Evolutionary conservation across 2,797 vertebrate genomes (phyloP), one percentile per base, ranked within the genome.

Genomic region (Leptodactylus fallax): DNA sequence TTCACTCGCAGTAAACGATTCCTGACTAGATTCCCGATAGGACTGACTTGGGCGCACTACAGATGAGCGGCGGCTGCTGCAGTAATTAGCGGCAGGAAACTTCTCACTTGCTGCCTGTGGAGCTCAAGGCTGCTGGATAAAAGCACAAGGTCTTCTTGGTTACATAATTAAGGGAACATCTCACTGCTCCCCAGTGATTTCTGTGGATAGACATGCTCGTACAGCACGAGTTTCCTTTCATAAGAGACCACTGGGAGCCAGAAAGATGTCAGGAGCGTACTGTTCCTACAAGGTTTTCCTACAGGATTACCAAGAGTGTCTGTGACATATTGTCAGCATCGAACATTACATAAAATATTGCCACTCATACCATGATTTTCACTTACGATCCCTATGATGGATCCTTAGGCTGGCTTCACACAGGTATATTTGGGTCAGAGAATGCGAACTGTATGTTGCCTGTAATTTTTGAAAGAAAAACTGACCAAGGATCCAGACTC

Each of bases 161-260:
- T 8, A 83, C 86, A 78, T 78, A 17, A 78, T 83, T 58, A 83
- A 69, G 58, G 47, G n/a, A 71, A 71, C 23, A 21, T 79, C 76
- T 79, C 7, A 0, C 49, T 13, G 6, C 13, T 69, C 86, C 69
- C 86, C 58, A 3, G 56, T n/a, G 85, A 0, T 79, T 74, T 17
- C 45, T 21, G 67, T 3, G 17, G 17, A 36, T 9, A 79, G 23
- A 60, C 25, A 9, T 10, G 56, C 27, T n/a, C 23, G 4, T 53
- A 61, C 63, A 56, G 25, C n/a, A 4, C 27, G 9, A 3, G 19
- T 27, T 58, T 3, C 7, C 60, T 72, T 79, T 69, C 16, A 58
- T 69, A 36, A 4, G 19, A 67, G 23, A 53, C 77, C 27, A 12
- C 79, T 67, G 13, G 67, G 56, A 72, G 27, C 21, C 3, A 13